Evolutionary conservation across 2,888 invertebrate genomes (phyloP), one percentile per base, ranked within the genome.

Genomic region (Gonocerus acuteangulatus): DNA sequence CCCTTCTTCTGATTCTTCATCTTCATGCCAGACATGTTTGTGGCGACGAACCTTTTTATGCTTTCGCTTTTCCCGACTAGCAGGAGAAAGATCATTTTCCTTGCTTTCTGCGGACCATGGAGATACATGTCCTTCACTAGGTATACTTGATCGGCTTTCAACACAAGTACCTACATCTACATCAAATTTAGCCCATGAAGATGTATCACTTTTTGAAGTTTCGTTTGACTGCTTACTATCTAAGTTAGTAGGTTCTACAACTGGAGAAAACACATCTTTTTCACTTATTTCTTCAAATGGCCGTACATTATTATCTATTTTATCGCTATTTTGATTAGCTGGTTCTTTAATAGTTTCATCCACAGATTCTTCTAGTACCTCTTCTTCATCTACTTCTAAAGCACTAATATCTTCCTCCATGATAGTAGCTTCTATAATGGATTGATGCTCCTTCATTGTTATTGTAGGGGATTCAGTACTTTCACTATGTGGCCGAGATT

Each of bases 131-230:
- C 67, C 68, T 36, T 68, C 68, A 65, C 65, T 67, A 39, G 63
- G 66, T 36, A 65, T 45, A 45, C 66, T 66, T 27, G 62, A 48
- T 7, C 63, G 52, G 48, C 64, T 64, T 56, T 66, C 67, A 7
- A 45, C 44, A 9, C 47, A 62, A n/a, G 61, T 48, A 32, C 47
- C 44, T 9, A 54, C 21, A 22, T 48, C 58, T 34, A 48, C 78
- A 63, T 82, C 82, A 67, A 82, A 82, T 44, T 80, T 79, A 7
- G 81, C 82, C 82, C 82, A 82, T 19, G 65, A 62, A 34, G 64
- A 49, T 23, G 58, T 54, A 27, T 48, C 56, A 42, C 44, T 39
- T n/a, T 48, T 36, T 23, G 61, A 48, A 13, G 60, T 57, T 9
- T 67, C 65, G 7, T 52, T 27, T 34, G 51, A 16, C 16, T 48